Evolutionary conservation across 2,113 vertebrate genomes (phyloP), one percentile per base, ranked within the genome.

Genomic region (Aspidoscelis tigris): DNA sequence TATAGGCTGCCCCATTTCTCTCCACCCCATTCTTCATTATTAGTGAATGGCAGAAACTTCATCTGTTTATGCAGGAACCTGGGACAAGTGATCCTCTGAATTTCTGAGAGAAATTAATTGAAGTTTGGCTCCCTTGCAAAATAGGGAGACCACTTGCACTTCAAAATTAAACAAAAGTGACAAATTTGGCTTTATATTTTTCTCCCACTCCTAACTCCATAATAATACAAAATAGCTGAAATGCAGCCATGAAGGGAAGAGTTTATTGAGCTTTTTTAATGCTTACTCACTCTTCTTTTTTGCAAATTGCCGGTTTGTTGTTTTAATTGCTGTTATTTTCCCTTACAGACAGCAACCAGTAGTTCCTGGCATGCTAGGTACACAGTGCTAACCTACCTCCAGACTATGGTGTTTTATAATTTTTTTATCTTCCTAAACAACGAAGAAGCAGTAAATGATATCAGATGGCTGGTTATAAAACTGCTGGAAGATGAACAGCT

Each of bases 381-480:
- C 89, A 98, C 98, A 20, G 95, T 99, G 85, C 93, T 99, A 92
- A 99, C 97, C 94, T 99, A 99, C 96, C 97, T 99, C 94, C 98
- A 99, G 96, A 97, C 98, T 68, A 98, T 98, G 98, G 98, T 99
- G 65, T 99, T 99, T 94, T 99, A 99, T 96, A 99, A 99, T 95
- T 97, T 99, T 86, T 99, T 99, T 95, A 97, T 98, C 94, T 98
- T 99, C 94, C 96, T 99, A 92, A 98, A 96, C 90, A 97, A 96
- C 85, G 94, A 96, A 77, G 95, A 96, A 86, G 96, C 97, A 2
- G 97, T 99, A 83, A 87, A 94, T 83, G 96, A 97, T 76, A 97
- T 98, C 79, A 95, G 97, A 65, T 96, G 95, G 53, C 93, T 99
- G 88, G 96, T 99, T 86, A 96, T 99, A 88, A 93, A 88, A 73